phyloP scores from a whole-genome alignment of 2,888 invertebrate genomes.

The Drosophila buzzatii region DNA sequence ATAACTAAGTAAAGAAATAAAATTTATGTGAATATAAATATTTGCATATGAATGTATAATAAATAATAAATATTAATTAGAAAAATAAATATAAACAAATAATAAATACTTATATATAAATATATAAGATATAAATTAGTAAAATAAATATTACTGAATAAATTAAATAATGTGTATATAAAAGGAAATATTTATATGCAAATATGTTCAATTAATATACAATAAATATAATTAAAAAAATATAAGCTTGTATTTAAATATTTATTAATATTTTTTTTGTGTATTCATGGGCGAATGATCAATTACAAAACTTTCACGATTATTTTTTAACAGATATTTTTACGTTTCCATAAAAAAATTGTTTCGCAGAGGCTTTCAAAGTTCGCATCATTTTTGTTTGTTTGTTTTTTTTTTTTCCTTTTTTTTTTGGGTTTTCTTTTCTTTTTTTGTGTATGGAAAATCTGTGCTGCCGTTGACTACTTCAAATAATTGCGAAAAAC shows the following conservation, averaged over 20 bases:
- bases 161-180: no score
- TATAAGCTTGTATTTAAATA: background rate
- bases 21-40: background rate
- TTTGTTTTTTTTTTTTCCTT: constrained; percentile 22
- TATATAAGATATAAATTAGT: no score
- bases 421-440: constrained; percentile 20
- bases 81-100: no score
- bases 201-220: background rate
- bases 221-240: background rate
- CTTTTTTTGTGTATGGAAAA: constrained; percentile 37
- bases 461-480: constrained; percentile 58
- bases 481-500: constrained; percentile 67
- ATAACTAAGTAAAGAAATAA: background rate
- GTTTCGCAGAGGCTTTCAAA: background rate
- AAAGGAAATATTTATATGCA: no score
- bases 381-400: background rate
- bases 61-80: background rate
- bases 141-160: no score
- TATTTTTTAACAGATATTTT: background rate
- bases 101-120: no score
- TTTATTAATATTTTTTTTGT: background rate
- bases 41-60: background rate
- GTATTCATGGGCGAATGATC: background rate
- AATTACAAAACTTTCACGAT: background rate
- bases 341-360: background rate